Percentiles rank a stretch among this genome's conserved stretches.
These are phyloP conservation scores for Nezara viridula DNA, from an alignment of 2,888 invertebrate genomes.

Conservation along the genomic window DNA sequence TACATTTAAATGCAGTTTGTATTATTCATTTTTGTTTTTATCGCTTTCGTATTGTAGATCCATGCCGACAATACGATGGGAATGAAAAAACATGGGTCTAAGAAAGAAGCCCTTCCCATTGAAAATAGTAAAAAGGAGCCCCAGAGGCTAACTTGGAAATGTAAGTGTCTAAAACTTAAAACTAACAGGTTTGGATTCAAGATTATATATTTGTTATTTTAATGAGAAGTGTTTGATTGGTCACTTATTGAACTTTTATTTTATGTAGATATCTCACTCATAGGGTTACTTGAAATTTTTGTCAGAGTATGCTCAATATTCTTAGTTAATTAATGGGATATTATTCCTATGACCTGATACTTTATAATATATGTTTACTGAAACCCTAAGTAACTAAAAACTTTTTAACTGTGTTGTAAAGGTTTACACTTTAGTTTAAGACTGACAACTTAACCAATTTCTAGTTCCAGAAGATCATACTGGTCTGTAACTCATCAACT, in stretches of 20 bases:
- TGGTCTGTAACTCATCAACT: too few relatives aligned
- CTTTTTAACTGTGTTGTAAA: too few relatives aligned
- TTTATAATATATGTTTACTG: neutral
- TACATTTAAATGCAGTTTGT: neutral
- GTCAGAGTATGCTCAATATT: neutral
- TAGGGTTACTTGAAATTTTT: neutral
- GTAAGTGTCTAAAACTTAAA: constrained; percentile 58
- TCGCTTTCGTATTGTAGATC: constrained; percentile 44
- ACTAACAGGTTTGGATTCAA: neutral
- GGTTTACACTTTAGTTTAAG: too few relatives aligned
- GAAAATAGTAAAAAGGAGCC: constrained; percentile 56
- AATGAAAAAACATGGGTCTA: constrained; percentile 60
- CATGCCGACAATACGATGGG: constrained; percentile 59
- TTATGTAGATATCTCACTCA: neutral
- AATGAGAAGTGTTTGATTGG: neutral
- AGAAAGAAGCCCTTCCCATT: constrained; percentile 49
- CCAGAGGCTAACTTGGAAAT: constrained; percentile 63
- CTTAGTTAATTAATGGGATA: neutral
- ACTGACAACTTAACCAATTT: too few relatives aligned
- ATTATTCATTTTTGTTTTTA: neutral
- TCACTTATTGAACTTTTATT: neutral
- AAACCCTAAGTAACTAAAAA: too few relatives aligned
- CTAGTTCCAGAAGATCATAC: too few relatives aligned
- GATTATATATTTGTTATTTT: neutral
- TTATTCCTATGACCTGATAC: neutral